Percentiles rank a stretch among this genome's conserved stretches.
phyloP scores from a whole-genome alignment of 2,113 vertebrate genomes.

The Rattus rattus region DNA sequence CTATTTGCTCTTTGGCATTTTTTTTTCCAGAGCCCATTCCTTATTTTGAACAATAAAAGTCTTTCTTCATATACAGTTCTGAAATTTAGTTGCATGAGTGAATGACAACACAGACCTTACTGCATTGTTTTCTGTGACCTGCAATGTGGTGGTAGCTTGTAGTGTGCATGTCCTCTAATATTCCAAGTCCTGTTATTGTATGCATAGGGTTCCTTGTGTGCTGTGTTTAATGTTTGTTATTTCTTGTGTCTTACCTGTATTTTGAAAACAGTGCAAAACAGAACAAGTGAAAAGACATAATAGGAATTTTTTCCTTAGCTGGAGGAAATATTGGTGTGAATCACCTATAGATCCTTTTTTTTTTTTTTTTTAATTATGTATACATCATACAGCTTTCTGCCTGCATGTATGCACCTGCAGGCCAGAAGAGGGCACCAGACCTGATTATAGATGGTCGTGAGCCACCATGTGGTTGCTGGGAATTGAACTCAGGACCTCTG shows the following conservation, averaged over 20 bases:
- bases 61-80: constrained; percentile 52
- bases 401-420: too few species aligned
- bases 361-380: too few species aligned
- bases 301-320: background rate
- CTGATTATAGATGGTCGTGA: too few species aligned
- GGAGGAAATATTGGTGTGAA: background rate
- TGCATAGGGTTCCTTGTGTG: constrained; percentile 60
- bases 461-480: too few species aligned
- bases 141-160: constrained; percentile 54
- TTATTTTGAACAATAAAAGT: constrained; percentile 66
- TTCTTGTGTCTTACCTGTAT: constrained; percentile 72
- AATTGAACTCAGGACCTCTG: too few species aligned
- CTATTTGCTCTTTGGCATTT: constrained; percentile 78
- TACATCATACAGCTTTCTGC: too few species aligned
- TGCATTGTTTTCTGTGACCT: constrained; percentile 36
- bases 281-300: background rate
- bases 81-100: constrained; percentile 76
- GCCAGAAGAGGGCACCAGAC: too few species aligned
- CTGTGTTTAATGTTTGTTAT: constrained; percentile 71
- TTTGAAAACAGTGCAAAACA: constrained; percentile 70
- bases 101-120: constrained; percentile 26
- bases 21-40: constrained; percentile 82
- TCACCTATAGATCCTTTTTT: background rate
- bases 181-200: constrained; percentile 54
- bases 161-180: constrained; percentile 73